A percentile compares a stretch with the other conserved stretches of the same genome.
These are phyloP conservation scores for Nothoprocta perdicaria DNA, from an alignment of 2,113 vertebrate genomes.

Conservation along the genomic window DNA sequence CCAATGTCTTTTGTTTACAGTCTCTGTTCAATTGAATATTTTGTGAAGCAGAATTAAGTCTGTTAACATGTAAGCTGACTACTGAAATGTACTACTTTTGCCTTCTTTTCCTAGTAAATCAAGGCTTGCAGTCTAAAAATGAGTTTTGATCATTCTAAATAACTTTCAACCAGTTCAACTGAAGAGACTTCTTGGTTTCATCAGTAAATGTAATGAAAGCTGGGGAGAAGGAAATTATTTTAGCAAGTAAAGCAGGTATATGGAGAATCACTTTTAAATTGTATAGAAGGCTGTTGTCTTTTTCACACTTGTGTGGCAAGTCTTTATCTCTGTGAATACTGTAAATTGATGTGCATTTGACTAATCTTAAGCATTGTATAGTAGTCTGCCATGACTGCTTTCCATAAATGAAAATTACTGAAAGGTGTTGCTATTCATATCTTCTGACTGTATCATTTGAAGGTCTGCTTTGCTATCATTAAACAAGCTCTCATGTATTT, in stretches of 20 bases:
- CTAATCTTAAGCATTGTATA: slow-evolving; percentile 17
- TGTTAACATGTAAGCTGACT: neutral
- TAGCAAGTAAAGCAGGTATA: neutral
- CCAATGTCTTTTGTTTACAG: slow-evolving; percentile 6
- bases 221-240: neutral
- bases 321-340: slow-evolving; percentile 29
- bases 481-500: slow-evolving; percentile 14
- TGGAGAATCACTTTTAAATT: slow-evolving; percentile 22
- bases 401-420: neutral
- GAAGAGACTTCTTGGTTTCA: neutral
- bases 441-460: neutral
- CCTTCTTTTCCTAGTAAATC: neutral
- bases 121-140: neutral
- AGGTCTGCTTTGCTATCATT: neutral
- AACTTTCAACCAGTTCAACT: neutral
- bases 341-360: slow-evolving; percentile 44
- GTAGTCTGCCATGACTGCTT: neutral
- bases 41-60: slow-evolving; percentile 25
- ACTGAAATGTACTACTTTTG: neutral
- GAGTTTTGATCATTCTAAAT: neutral
- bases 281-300: neutral
- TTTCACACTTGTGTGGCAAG: slow-evolving; percentile 12
- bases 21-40: neutral
- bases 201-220: neutral
- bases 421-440: neutral